phyloP scores from a whole-genome alignment of 2,113 vertebrate species.

The Syngnathus typhle region DNA sequence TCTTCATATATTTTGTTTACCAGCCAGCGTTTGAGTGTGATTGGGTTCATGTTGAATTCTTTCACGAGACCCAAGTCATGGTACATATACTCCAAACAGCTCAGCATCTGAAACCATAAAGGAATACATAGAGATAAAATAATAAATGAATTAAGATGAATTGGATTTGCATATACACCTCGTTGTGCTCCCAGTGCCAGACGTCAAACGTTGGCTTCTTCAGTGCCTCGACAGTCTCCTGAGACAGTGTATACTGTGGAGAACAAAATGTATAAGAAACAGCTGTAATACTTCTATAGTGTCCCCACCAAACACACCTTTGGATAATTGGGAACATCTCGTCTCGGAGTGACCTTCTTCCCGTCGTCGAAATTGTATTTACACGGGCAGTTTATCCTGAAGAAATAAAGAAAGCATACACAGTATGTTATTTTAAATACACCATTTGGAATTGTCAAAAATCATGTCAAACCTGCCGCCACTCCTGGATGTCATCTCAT shows the following conservation, averaged over 20 bases:
- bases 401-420: background rate
- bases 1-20: conserved; percentile 59
- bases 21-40: conserved; percentile 92
- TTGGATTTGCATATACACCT: conserved; percentile 71
- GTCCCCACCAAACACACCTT: conserved; percentile 71
- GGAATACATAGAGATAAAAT: background rate
- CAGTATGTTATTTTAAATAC: no score
- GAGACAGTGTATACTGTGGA: conserved; percentile 78
- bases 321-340: conserved; percentile 85
- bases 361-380: conserved; percentile 84
- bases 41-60: conserved; percentile 94
- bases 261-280: background rate
- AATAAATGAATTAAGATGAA: background rate
- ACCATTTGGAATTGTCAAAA: background rate
- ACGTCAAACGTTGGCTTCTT: conserved; percentile 95
- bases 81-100: conserved; percentile 98
- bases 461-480: conserved; percentile 69
- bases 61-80: conserved; percentile 89
- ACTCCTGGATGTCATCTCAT: conserved; percentile 84
- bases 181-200: conserved; percentile 98
- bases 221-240: conserved; percentile 88
- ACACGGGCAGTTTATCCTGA: conserved; percentile 80
- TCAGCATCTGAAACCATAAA: conserved; percentile 83
- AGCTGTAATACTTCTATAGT: background rate
- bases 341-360: conserved; percentile 77